These are phyloP conservation scores for Excalfactoria chinensis DNA, from an alignment of 2,113 vertebrate species.

Conservation along the genomic window DNA sequence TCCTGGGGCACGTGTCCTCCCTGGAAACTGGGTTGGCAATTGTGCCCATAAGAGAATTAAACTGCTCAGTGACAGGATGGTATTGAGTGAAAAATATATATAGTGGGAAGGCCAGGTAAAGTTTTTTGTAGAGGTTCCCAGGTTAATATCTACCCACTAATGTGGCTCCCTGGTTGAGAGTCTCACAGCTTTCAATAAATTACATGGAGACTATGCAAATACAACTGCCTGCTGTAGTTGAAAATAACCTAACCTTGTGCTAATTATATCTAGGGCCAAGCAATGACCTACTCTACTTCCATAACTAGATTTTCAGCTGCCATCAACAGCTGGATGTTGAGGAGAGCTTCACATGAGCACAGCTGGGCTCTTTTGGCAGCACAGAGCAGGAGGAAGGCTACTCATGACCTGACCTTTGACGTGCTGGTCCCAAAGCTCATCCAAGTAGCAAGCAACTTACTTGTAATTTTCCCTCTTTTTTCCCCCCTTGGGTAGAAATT, in stretches of 20 bases:
- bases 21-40: constrained; percentile 40
- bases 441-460: background rate
- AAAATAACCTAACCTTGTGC: constrained; percentile 28
- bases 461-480: rapidly evolving
- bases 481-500: background rate
- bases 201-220: background rate
- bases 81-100: background rate
- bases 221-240: background rate
- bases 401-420: background rate
- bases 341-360: background rate
- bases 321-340: background rate
- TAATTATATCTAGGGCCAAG: background rate
- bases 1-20: background rate
- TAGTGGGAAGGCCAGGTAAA: background rate
- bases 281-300: constrained; percentile 24
- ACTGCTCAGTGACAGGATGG: background rate
- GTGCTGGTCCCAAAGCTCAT: background rate
- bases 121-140: background rate
- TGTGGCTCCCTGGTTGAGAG: background rate
- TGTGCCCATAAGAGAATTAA: constrained; percentile 47
- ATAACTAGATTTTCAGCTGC: background rate
- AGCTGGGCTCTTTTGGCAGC: background rate
- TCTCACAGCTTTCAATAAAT: background rate
- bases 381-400: background rate
- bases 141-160: constrained; percentile 19